Evolutionary conservation across 2,797 vertebrate genomes (phyloP).

Genomic region (Aselliscus stoliczkanus): DNA sequence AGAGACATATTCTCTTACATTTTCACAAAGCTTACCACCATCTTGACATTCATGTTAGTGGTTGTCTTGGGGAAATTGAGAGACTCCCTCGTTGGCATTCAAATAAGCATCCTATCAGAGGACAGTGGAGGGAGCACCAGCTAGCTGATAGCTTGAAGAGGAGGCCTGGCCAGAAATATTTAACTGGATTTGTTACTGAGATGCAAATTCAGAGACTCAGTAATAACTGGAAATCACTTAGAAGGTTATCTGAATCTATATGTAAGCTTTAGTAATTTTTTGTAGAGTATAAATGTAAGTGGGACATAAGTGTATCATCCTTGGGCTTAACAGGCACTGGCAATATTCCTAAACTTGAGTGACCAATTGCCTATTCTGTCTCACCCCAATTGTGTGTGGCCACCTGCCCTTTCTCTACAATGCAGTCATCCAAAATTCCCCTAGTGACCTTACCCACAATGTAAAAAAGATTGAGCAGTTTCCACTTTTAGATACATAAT

Average conservation of each 20-base stretch:
- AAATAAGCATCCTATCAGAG: background rate
- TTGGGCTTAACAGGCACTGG: background rate
- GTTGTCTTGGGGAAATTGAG: background rate
- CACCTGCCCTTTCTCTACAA: background rate
- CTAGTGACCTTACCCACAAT: background rate
- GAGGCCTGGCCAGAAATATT: background rate
- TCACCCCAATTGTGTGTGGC: background rate
- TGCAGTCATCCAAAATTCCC: background rate
- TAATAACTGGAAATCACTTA: background rate
- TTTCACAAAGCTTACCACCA: background rate
- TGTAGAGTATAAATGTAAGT: background rate
- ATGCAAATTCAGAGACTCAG: background rate
- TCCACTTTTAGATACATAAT: background rate
- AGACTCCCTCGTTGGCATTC: background rate
- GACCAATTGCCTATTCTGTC: background rate
- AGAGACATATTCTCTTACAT: background rate
- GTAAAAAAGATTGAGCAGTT: background rate
- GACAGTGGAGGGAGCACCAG: background rate
- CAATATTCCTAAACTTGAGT: background rate
- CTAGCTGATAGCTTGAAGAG: background rate
- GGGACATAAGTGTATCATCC: background rate
- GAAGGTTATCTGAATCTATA: background rate
- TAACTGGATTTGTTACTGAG: background rate
- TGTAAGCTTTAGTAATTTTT: background rate
- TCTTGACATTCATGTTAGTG: fast-evolving